Conservation (phyloP, 2,888 invertebrate species). For the Thelaira solivaga region DNA sequence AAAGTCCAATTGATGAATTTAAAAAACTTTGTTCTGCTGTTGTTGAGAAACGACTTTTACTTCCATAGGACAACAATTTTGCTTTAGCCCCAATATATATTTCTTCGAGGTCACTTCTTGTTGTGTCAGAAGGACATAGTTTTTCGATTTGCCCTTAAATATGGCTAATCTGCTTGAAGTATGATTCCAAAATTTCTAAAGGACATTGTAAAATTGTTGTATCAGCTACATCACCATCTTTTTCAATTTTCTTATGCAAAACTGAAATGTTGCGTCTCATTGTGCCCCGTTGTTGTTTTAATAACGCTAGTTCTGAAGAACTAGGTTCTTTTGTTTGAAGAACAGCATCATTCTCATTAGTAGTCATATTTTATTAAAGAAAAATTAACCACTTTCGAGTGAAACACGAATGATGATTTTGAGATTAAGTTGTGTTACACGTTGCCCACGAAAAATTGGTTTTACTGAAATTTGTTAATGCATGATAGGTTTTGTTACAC, state of each 20-base stretch:
- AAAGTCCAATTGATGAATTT: neutral
- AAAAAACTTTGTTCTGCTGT: constrained; percentile 6
- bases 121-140: neutral
- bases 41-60: neutral
- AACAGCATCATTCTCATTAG: neutral
- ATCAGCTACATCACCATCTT: constrained; percentile 27
- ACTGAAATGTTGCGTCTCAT: constrained; percentile 33
- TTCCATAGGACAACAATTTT: constrained; percentile 1
- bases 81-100: constrained; percentile 9
- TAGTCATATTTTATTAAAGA: no score
- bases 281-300: constrained; percentile 38
- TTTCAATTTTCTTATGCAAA: constrained; percentile 39
- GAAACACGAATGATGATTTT: neutral
- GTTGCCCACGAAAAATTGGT: neutral
- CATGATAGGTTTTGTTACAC: neutral
- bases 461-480: neutral
- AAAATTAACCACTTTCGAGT: neutral
- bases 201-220: constrained; percentile 47
- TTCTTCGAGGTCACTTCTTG: constrained; percentile 22
- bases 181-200: constrained; percentile 39
- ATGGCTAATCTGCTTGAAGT: constrained; percentile 38
- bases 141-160: constrained; percentile 45
- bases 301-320: neutral
- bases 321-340: neutral
- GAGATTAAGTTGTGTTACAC: neutral